These are phyloP conservation scores for Clarias laeviceps DNA, from an alignment of 2,797 vertebrate genomes.

Conservation along the genomic window DNA sequence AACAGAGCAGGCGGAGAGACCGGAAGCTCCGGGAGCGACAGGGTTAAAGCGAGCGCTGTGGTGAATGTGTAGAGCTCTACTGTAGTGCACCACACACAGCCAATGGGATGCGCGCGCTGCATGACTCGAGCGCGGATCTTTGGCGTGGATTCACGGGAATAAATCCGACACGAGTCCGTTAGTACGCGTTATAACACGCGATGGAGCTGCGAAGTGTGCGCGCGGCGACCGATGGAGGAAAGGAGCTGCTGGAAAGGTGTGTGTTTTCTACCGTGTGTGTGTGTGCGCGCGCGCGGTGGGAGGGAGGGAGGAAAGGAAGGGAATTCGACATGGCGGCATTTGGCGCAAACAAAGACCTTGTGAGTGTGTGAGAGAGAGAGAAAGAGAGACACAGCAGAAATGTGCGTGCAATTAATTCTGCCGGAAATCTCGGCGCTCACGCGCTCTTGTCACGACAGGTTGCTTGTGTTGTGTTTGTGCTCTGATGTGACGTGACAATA, in stretches of 20 bases:
- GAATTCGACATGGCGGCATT: slow-evolving; percentile 36
- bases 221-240: not conserved
- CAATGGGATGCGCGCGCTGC: slow-evolving; percentile 47
- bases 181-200: not conserved
- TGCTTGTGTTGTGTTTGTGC: not conserved
- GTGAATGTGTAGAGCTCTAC: slow-evolving; percentile 63
- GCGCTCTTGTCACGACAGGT: not conserved
- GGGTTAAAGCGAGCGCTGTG: slow-evolving; percentile 37
- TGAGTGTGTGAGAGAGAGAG: not conserved
- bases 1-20: too few species aligned
- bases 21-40: not conserved
- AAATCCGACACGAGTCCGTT: not conserved
- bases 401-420: not conserved
- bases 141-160: not conserved
- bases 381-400: not conserved
- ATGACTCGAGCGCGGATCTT: not conserved
- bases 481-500: not conserved
- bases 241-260: not conserved
- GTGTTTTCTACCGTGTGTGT: not conserved
- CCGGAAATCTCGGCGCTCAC: not conserved
- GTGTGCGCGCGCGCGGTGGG: not conserved
- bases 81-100: slow-evolving; percentile 47
- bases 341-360: slow-evolving; percentile 6
- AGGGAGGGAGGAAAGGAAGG: not conserved
- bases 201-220: not conserved